phyloP scores from a whole-genome alignment of 2,113 vertebrate genomes.

The Jaculus jaculus region DNA sequence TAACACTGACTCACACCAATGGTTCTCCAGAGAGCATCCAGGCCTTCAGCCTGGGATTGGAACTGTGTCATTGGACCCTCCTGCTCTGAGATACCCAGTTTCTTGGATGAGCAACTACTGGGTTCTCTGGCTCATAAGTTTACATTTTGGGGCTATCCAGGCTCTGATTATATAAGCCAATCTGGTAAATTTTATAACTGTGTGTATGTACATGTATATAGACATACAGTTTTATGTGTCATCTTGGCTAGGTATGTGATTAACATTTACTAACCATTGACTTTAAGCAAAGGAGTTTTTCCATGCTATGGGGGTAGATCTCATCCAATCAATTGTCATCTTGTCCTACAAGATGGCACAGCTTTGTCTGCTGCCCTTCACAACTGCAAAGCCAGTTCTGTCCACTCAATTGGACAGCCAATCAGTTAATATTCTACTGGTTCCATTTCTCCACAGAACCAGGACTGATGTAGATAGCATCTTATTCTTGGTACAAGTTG shows the following conservation, averaged over 20 bases:
- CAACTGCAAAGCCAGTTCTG: neutral
- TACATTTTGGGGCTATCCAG: neutral
- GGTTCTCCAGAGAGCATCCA: neutral
- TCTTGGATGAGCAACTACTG: neutral
- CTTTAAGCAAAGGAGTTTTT: neutral
- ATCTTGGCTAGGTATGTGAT: too few species aligned
- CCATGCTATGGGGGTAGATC: too few species aligned
- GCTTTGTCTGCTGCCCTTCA: neutral
- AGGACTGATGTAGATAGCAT: neutral
- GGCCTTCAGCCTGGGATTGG: neutral
- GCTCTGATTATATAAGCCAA: too few species aligned
- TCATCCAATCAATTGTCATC: neutral
- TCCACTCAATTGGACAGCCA: neutral
- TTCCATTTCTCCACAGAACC: neutral
- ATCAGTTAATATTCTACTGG: too few species aligned
- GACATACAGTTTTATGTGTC: too few species aligned
- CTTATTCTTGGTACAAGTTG: too few species aligned
- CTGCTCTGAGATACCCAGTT: neutral
- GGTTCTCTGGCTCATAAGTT: neutral
- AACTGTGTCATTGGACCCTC: neutral
- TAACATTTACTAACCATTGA: neutral
- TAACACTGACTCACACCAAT: too few species aligned
- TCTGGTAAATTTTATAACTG: too few species aligned
- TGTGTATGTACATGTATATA: too few species aligned
- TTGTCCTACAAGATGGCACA: too few species aligned